Percentiles rank a stretch among this genome's conserved stretches.
phyloP scores from a whole-genome alignment of 1,140 invertebrate species.

The Coptotermes formosanus region DNA sequence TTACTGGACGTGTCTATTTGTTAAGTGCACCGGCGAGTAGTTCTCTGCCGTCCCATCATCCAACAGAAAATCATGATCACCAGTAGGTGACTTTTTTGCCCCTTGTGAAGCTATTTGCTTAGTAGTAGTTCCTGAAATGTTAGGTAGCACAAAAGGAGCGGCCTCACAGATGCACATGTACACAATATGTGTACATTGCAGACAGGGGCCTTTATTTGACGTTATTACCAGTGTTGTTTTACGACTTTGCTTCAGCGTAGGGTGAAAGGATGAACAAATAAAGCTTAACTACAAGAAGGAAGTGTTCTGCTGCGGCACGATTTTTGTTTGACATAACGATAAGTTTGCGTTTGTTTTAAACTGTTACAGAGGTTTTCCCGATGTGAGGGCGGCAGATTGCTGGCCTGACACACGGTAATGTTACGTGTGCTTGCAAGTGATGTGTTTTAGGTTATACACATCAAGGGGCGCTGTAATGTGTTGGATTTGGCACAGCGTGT shows the following conservation, averaged over 20 bases:
- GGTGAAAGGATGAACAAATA: slow-evolving; percentile 3
- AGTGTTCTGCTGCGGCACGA: too few species aligned
- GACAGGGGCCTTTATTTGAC: slow-evolving; percentile 4
- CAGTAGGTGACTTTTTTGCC: background rate
- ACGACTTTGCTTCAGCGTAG: background rate
- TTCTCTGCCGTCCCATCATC: background rate
- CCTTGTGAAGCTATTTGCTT: slow-evolving; percentile 11
- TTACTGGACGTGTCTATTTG: background rate
- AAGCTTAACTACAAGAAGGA: background rate
- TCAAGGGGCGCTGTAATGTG: too few species aligned
- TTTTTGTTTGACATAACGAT: too few species aligned
- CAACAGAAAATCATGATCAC: background rate
- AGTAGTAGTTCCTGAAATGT: background rate
- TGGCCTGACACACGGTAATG: too few species aligned
- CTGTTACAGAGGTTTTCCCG: too few species aligned
- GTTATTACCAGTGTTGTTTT: slow-evolving; percentile 6
- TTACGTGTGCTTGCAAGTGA: too few species aligned
- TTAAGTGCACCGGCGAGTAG: background rate
- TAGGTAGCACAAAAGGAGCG: background rate
- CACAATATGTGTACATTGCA: background rate
- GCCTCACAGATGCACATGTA: background rate
- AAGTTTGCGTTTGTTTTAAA: too few species aligned
- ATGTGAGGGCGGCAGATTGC: too few species aligned
- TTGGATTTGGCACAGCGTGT: too few species aligned
- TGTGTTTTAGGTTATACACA: too few species aligned